Evolutionary conservation across 2,113 vertebrate genomes (phyloP).

Genomic region (Polyodon spathula): DNA sequence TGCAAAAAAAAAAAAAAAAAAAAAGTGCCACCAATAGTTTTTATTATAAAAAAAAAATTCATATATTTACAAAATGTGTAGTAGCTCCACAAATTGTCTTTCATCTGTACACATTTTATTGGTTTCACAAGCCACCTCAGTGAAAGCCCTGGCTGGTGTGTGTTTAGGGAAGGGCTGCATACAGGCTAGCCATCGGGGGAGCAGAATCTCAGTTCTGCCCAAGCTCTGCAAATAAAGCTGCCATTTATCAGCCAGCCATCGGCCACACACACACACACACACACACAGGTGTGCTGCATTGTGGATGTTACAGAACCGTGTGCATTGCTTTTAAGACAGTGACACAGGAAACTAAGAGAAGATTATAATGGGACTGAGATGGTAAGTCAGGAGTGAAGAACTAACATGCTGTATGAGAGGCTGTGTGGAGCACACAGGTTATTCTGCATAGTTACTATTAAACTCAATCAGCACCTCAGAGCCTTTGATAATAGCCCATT

Average conservation of each 20-base stretch:
- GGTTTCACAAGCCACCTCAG: constrained; percentile 1
- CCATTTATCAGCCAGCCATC: background rate
- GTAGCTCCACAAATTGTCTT: constrained; percentile 7
- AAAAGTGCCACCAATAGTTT: constrained; percentile 3
- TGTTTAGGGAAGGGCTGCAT: background rate
- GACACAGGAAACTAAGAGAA: too few species aligned
- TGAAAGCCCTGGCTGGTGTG: background rate
- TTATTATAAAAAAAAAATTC: constrained; percentile 20
- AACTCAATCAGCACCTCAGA: too few species aligned
- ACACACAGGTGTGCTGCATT: background rate
- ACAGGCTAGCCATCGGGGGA: background rate
- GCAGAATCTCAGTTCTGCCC: background rate
- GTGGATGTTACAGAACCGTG: background rate
- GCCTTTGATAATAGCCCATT: too few species aligned
- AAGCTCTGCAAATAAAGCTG: background rate
- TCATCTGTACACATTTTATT: constrained; percentile 22
- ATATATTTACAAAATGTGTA: constrained; percentile 28
- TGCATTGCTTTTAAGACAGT: too few species aligned
- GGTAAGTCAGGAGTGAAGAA: too few species aligned
- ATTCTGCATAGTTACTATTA: too few species aligned
- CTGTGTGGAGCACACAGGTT: too few species aligned
- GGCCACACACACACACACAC: background rate
- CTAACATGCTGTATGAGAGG: too few species aligned
- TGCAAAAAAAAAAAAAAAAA: background rate
- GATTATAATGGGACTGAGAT: background rate